These are phyloP conservation scores for Troides helena DNA, from an alignment of 2,888 invertebrate species.

Conservation along the genomic window DNA sequence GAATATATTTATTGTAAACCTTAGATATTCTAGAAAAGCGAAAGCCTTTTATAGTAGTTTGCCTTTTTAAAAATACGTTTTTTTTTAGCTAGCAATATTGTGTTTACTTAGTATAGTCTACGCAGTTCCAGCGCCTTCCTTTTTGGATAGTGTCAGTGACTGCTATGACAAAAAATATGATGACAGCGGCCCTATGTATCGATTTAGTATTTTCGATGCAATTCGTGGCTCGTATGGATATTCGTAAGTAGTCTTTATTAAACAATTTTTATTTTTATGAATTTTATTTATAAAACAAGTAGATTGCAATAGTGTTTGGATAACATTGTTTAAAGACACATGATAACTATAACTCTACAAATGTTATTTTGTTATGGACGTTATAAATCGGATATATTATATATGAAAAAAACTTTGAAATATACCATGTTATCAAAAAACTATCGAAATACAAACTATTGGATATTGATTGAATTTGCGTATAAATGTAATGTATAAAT, in stretches of 20 bases:
- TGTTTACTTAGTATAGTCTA: constrained; percentile 8
- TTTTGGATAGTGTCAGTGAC: constrained; percentile 9
- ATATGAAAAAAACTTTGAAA: not conserved
- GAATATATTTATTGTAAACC: too few species aligned
- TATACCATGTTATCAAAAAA: not conserved
- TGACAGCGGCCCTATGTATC: constrained; percentile 43
- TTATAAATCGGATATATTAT: too few species aligned
- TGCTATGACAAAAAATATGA: not conserved
- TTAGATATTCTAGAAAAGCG: not conserved
- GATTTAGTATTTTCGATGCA: constrained; percentile 56
- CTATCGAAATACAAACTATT: too few species aligned
- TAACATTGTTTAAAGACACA: not conserved
- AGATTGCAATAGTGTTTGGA: not conserved
- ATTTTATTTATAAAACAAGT: not conserved
- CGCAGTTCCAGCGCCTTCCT: constrained; percentile 8
- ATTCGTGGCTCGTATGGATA: constrained; percentile 62
- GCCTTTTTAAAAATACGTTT: not conserved
- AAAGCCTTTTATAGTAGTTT: not conserved
- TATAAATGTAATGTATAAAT: not conserved
- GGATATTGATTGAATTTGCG: not conserved
- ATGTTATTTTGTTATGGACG: too few species aligned
- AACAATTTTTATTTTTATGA: not conserved
- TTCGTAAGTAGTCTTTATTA: constrained; percentile 46
- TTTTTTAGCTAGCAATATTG: constrained; percentile 11
- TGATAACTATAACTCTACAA: too few species aligned